These are phyloP conservation scores for Dryas iulia DNA, from an alignment of 1,140 invertebrate genomes.

Conservation along the genomic window DNA sequence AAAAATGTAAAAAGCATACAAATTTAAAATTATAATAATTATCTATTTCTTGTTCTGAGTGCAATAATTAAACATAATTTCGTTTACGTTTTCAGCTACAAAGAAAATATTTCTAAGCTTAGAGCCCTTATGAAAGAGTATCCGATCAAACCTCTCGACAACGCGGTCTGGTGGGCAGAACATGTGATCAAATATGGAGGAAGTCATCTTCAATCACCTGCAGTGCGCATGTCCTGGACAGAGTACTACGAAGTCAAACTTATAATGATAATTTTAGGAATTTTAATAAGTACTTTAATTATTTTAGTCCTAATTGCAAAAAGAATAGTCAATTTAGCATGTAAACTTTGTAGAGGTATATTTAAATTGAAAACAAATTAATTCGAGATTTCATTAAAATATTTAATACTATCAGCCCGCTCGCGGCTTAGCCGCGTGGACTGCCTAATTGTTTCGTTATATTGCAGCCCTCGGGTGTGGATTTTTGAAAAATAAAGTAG, in stretches of 20 bases:
- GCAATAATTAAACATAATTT: not conserved
- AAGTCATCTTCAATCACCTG: constrained; percentile 58
- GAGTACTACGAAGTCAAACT: constrained; percentile 40
- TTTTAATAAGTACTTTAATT: constrained; percentile 9
- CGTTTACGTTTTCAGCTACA: constrained; percentile 18
- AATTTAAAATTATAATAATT: too few species aligned
- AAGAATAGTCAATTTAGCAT: constrained; percentile 1
- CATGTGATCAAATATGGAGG: constrained; percentile 79
- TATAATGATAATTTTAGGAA: constrained; percentile 16
- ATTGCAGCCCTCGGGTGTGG: too few species aligned
- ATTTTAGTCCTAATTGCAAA: not conserved
- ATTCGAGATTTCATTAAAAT: not conserved
- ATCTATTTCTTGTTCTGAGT: too few species aligned
- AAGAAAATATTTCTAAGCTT: constrained; percentile 28
- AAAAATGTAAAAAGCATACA: too few species aligned
- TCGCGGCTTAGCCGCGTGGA: too few species aligned
- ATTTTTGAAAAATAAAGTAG: too few species aligned
- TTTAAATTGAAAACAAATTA: constrained; percentile 9
- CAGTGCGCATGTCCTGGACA: constrained; percentile 40
- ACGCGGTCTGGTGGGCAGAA: constrained; percentile 81
- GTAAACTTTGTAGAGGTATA: constrained; percentile 11
- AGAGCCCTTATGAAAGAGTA: constrained; percentile 28
- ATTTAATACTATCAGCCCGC: too few species aligned
- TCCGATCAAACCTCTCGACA: constrained; percentile 41
- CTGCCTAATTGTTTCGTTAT: too few species aligned